phyloP scores from a whole-genome alignment of 2,888 invertebrate species.

The Coelopa pilipes region DNA sequence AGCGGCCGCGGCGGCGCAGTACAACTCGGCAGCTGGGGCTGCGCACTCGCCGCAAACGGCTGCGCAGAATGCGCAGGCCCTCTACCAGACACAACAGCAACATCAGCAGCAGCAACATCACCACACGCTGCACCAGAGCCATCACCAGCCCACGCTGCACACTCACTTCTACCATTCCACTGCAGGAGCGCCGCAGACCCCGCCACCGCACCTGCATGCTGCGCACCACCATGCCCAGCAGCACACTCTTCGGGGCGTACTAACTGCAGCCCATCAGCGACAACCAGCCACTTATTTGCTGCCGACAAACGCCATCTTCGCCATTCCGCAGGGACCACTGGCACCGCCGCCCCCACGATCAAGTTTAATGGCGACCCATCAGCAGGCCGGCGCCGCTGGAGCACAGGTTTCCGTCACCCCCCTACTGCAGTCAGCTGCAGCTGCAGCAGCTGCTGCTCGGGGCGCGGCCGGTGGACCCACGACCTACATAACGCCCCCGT shows the following conservation, averaged over 20 bases:
- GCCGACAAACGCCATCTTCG: constrained; percentile 42
- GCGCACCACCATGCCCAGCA: constrained; percentile 42
- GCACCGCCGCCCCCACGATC: constrained; percentile 53
- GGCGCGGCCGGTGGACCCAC: constrained; percentile 51
- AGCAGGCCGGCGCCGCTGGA: constrained; percentile 44
- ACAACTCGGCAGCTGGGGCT: constrained; percentile 40
- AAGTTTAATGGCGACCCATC: constrained; percentile 47
- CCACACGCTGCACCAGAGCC: constrained; percentile 42
- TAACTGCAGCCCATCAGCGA: constrained; percentile 41
- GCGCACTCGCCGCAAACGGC: constrained; percentile 35
- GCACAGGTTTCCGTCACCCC: constrained; percentile 44
- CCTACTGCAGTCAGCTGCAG: constrained; percentile 45
- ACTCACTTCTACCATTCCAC: constrained; percentile 41
- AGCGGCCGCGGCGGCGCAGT: constrained; percentile 38
- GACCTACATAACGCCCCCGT: constrained; percentile 52
- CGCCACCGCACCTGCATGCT: constrained; percentile 43
- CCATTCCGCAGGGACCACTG: constrained; percentile 46
- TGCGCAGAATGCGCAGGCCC: constrained; percentile 35
- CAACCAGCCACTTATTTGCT: constrained; percentile 38
- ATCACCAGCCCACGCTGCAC: constrained; percentile 36
- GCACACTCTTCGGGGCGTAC: constrained; percentile 46
- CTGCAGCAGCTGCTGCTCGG: constrained; percentile 44
- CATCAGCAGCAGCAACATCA: constrained; percentile 47
- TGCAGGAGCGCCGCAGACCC: constrained; percentile 42
- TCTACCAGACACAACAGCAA: constrained; percentile 46